These are phyloP conservation scores for Poecilus cupreus DNA, from an alignment of 2,888 invertebrate genomes.

Conservation along the genomic window DNA sequence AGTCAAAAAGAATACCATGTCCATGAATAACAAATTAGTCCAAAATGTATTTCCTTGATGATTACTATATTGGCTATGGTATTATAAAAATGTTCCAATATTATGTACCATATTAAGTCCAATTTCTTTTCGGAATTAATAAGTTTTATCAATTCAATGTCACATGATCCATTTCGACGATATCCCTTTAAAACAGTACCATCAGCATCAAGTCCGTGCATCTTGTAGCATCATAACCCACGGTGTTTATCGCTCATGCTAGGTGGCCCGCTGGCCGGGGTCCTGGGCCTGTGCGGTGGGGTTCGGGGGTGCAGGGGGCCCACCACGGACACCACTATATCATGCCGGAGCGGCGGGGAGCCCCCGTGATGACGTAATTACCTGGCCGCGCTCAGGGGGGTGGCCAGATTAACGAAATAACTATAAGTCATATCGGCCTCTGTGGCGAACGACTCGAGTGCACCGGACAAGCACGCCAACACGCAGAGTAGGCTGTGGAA, in stretches of 20 bases:
- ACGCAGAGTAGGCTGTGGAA: not conserved
- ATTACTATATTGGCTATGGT: too few relatives aligned
- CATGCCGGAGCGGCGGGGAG: conserved; percentile 59
- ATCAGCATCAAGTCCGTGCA: not conserved
- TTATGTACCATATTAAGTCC: too few relatives aligned
- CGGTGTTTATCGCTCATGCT: conserved; percentile 52
- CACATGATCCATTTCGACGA: not conserved
- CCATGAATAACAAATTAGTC: too few relatives aligned
- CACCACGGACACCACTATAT: conserved; percentile 50
- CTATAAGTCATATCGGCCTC: conserved; percentile 69
- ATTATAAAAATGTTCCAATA: too few relatives aligned
- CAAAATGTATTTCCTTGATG: too few relatives aligned
- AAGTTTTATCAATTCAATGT: too few relatives aligned
- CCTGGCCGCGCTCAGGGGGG: conserved; percentile 69
- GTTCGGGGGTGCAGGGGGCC: not conserved
- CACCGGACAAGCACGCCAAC: not conserved
- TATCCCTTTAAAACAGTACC: too few relatives aligned
- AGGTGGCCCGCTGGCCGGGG: conserved; percentile 43
- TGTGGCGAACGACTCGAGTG: conserved; percentile 60
- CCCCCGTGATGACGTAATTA: conserved; percentile 70
- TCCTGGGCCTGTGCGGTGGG: too few relatives aligned
- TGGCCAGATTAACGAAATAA: conserved; percentile 68
- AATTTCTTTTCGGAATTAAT: too few relatives aligned
- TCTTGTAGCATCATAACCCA: not conserved
- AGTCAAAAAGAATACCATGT: too few relatives aligned